Conservation (phyloP, 2,888 invertebrate genomes). For the Eustalomyia histrio region DNA sequence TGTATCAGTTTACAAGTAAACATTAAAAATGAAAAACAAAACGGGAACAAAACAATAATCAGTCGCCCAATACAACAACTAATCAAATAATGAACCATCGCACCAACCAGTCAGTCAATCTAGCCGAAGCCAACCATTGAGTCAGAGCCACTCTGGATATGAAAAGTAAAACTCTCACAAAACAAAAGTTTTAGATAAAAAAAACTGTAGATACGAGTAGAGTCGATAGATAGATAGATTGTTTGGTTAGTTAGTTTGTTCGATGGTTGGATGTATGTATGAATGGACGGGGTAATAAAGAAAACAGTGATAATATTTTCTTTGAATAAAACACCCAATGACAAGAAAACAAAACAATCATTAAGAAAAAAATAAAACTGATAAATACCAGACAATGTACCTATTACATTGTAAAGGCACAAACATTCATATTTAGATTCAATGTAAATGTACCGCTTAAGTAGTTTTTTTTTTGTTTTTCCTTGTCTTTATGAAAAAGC, state of each 20-base stretch:
- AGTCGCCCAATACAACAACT: constrained; percentile 38
- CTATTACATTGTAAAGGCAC: not conserved
- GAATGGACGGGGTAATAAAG: not conserved
- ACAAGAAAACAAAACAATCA: not conserved
- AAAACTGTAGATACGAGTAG: not conserved
- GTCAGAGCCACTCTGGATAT: not conserved
- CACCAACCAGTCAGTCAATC: not conserved
- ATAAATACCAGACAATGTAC: not conserved
- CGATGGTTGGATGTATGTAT: constrained; percentile 21
- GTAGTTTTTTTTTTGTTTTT: not conserved
- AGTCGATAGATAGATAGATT: not conserved
- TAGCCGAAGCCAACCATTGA: no score
- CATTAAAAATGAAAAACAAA: constrained; percentile 41
- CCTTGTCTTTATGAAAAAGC: not conserved
- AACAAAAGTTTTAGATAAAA: not conserved
- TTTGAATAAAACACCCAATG: not conserved
- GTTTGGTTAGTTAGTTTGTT: constrained; percentile 4
- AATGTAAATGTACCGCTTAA: not conserved
- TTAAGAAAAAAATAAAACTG: not conserved
- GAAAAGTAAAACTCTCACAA: not conserved
- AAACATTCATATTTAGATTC: not conserved
- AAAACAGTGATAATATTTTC: constrained; percentile 3
- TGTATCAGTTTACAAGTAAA: constrained; percentile 62
- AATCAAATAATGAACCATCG: not conserved
- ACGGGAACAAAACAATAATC: constrained; percentile 36